phyloP scores from a whole-genome alignment of 1,140 invertebrate genomes.

The Saccostrea cuccullata region DNA sequence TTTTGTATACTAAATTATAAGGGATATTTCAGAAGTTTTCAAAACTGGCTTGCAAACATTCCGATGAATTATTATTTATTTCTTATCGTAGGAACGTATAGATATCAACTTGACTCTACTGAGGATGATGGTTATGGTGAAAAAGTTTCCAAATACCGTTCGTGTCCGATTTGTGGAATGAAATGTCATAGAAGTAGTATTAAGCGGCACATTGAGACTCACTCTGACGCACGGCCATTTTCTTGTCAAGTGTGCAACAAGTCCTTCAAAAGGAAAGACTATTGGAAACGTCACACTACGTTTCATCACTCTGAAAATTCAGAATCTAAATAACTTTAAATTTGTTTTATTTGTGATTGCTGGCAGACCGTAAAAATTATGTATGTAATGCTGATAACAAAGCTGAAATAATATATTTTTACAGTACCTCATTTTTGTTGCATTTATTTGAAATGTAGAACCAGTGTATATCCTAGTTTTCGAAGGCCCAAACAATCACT shows the following conservation, averaged over 20 bases:
- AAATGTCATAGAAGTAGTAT: slow-evolving; percentile 34
- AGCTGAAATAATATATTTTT: too few relatives aligned
- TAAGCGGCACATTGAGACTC: background rate
- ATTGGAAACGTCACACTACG: slow-evolving; percentile 14
- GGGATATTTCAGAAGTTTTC: too few relatives aligned
- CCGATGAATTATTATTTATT: slow-evolving; percentile 10
- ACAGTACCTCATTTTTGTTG: too few relatives aligned
- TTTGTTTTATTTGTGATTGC: too few relatives aligned
- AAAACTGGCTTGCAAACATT: background rate
- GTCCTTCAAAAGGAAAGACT: slow-evolving; percentile 31
- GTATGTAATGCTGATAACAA: too few relatives aligned
- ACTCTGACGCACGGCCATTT: slow-evolving; percentile 11
- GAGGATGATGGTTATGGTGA: background rate
- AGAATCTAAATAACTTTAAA: background rate
- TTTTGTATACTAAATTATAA: too few relatives aligned
- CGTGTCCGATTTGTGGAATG: slow-evolving; percentile 12
- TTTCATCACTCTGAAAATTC: background rate
- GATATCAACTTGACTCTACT: background rate
- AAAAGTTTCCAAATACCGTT: slow-evolving; percentile 22
- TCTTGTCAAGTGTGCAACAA: background rate
- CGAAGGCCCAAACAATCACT: too few relatives aligned
- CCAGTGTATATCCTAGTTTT: too few relatives aligned
- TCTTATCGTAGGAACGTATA: slow-evolving; percentile 25
- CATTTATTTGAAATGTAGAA: too few relatives aligned
- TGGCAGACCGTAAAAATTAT: too few relatives aligned